phyloP scores from a whole-genome alignment of 2,113 vertebrate species.

The Percopsis transmontana region DNA sequence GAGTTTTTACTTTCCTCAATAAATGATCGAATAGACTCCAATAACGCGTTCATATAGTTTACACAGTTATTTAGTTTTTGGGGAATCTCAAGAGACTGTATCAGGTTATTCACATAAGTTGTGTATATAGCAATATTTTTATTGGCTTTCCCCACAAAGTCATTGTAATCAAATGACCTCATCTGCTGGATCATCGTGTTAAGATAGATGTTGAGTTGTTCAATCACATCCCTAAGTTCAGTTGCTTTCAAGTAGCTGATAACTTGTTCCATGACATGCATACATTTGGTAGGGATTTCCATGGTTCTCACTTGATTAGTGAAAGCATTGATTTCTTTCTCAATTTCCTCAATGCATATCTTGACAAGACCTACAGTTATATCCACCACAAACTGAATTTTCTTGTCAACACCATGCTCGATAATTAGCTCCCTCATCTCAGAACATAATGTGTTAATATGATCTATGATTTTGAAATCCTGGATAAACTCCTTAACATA shows the following conservation, averaged over 20 bases:
- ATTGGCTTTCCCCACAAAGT: conserved; percentile 81
- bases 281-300: conserved; percentile 69
- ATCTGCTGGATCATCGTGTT: conserved; percentile 71
- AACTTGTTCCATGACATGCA: conserved; percentile 62
- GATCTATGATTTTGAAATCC: conserved; percentile 77
- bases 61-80: conserved; percentile 81
- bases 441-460: conserved; percentile 72
- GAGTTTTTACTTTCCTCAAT: conserved; percentile 74
- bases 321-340: conserved; percentile 77
- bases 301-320: conserved; percentile 67
- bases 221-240: conserved; percentile 79
- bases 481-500: conserved; percentile 65
- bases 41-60: conserved; percentile 70
- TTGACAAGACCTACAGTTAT: conserved; percentile 78
- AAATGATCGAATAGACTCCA: conserved; percentile 46
- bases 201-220: conserved; percentile 79
- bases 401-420: conserved; percentile 80
- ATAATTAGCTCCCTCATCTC: conserved; percentile 74
- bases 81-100: conserved; percentile 80
- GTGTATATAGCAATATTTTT: conserved; percentile 69
- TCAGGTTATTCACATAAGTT: conserved; percentile 73
- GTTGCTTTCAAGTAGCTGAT: conserved; percentile 76
- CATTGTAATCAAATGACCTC: conserved; percentile 84
- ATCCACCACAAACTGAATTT: conserved; percentile 78
- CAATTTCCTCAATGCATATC: conserved; percentile 72